These are phyloP conservation scores for Arothron firmamentum DNA, from an alignment of 2,113 vertebrate genomes.

Conservation along the genomic window DNA sequence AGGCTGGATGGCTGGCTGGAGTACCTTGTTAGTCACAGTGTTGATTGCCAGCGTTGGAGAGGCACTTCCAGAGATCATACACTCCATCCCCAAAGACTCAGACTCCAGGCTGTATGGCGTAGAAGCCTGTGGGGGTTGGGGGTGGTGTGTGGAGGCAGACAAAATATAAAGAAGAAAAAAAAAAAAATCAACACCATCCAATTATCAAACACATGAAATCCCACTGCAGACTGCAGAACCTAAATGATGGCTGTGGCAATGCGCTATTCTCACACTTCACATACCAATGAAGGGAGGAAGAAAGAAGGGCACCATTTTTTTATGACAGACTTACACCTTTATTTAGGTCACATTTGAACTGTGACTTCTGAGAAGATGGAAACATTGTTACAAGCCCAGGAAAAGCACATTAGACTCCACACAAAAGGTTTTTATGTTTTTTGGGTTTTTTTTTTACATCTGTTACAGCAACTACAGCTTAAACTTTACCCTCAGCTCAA, in stretches of 20 bases:
- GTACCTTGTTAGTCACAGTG: slow-evolving; percentile 98
- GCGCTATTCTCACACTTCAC: slow-evolving; percentile 6
- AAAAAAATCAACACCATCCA: slow-evolving; percentile 46
- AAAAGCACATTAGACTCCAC: not conserved
- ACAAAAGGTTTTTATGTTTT: not conserved
- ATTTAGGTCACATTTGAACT: slow-evolving; percentile 75
- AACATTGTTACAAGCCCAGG: slow-evolving; percentile 20
- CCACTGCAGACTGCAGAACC: slow-evolving; percentile 32
- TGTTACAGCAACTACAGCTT: not conserved
- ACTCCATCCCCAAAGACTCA: slow-evolving; percentile 92
- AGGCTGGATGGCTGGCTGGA: slow-evolving; percentile 66
- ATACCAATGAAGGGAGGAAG: slow-evolving; percentile 3
- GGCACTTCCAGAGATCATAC: slow-evolving; percentile 94
- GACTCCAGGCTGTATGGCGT: slow-evolving; percentile 92
- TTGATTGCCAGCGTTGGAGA: slow-evolving; percentile 94
- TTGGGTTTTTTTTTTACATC: not conserved
- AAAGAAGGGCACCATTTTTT: slow-evolving; percentile 5
- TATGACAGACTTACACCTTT: slow-evolving; percentile 56
- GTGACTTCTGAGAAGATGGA: slow-evolving; percentile 52
- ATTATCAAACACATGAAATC: slow-evolving; percentile 54
- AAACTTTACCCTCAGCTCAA: not conserved
- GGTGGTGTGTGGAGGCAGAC: slow-evolving; percentile 41
- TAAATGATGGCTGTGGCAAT: slow-evolving; percentile 21
- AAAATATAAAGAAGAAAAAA: slow-evolving; percentile 9
- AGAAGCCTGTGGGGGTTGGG: slow-evolving; percentile 78